Evolutionary conservation across 2,797 vertebrate genomes (phyloP), one percentile per base, ranked within the genome.

Genomic region (Poeciliopsis turneri): DNA sequence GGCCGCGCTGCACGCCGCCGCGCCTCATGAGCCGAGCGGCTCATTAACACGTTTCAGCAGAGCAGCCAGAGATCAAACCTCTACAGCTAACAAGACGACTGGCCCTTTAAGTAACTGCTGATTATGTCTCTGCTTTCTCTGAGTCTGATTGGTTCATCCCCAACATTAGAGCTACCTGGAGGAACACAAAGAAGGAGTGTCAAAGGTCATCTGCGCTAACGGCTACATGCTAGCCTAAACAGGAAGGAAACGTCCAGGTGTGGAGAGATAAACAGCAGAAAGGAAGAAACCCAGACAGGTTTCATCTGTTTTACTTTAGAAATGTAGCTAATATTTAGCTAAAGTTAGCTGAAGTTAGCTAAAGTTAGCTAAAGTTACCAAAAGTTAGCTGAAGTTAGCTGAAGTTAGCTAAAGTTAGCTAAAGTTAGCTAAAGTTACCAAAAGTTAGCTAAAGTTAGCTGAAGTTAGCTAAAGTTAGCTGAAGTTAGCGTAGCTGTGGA

Each of bases 21-120:
- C 36, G 36, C 64, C 12, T 25, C 0, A 43, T 43, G 36, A 69
- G 12, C 39, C 2, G 25, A 11, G 66, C 1, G 2, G 10, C 66
- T 69, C 66, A 69, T 69, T 69, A 41, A n/a, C 36, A 69, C 20
- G 39, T 43, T 41, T 69, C 66, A 69, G 36, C 11, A 43, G 66
- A 23, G 64, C 64, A 41, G 23, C 64, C 64, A 66, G 33, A 30
- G 28, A 59, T 13, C n/a, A 28, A 30, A 59, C 5, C 2, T 30
- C 12, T 16, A 30, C 25, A 30, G 12, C 5, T 13, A 12, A 13
- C 28, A 57, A 57, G n/a, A 30, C 5, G 12, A 59, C 18, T 64
- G 59, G 16, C 15, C 16, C 28, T 61, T 16, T 61, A 33, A 61
- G 33, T 16, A 33, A 16, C 57, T 5, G n/a, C 0, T 39, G 33